phyloP scores from a whole-genome alignment of 2,888 invertebrate species.

The Drosophila affinis region DNA sequence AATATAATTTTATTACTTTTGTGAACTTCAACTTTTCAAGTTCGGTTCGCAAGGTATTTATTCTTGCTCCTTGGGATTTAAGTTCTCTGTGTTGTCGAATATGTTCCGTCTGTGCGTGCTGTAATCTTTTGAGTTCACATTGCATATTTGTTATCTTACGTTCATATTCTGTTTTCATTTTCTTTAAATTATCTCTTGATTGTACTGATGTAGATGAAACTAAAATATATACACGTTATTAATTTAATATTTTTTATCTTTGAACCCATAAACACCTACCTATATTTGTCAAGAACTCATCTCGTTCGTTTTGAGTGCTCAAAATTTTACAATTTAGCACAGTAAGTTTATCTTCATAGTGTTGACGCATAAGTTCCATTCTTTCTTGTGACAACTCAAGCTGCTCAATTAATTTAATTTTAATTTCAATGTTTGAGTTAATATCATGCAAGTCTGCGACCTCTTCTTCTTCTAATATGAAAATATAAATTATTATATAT shows the following conservation, averaged over 20 bases:
- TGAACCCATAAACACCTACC: slow-evolving; percentile 50
- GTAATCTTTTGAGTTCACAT: slow-evolving; percentile 92
- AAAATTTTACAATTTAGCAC: slow-evolving; percentile 93
- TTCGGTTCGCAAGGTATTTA: slow-evolving; percentile 89
- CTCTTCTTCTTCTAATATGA: slow-evolving; percentile 84
- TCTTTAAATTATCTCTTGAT: slow-evolving; percentile 88
- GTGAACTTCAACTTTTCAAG: slow-evolving; percentile 92
- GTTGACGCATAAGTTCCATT: slow-evolving; percentile 92
- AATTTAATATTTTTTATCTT: neutral
- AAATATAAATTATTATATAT: neutral
- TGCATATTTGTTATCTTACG: slow-evolving; percentile 92
- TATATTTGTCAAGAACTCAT: slow-evolving; percentile 90
- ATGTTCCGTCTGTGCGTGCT: slow-evolving; percentile 95
- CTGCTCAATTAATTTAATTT: slow-evolving; percentile 96
- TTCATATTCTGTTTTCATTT: slow-evolving; percentile 95
- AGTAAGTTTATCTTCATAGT: slow-evolving; percentile 96
- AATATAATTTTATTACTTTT: slow-evolving; percentile 85
- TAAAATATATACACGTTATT: slow-evolving; percentile 1
- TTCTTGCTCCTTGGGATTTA: slow-evolving; percentile 90
- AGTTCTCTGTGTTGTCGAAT: slow-evolving; percentile 90
- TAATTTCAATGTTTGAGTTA: slow-evolving; percentile 96
- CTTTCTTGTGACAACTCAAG: slow-evolving; percentile 94
- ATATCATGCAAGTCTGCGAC: slow-evolving; percentile 94
- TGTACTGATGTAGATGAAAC: slow-evolving; percentile 59
- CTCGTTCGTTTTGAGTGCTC: slow-evolving; percentile 95